Base-by-base conservation (phyloP, 2,888 invertebrate species). In the Nowickia ferox region DNA sequence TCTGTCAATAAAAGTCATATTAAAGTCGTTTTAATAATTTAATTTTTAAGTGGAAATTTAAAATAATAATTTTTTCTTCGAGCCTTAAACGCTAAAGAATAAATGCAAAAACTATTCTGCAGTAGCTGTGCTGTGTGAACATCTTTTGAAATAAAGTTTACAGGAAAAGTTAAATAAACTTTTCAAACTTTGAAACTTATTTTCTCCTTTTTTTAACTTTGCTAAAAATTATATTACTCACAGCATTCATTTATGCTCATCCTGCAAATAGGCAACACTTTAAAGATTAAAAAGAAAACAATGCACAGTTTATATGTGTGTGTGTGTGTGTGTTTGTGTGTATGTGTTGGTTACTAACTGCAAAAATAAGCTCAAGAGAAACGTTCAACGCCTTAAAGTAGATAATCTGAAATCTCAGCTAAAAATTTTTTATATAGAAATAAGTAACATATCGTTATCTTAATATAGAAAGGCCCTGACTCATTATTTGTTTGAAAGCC, bases 121-220 rank as follows among this genome's bases (percentile, higher is more conserved):
- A 40, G 5, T 2, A 51, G 9, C 48, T 72, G 10, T 51, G 13
- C 22, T 22, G 30, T 30, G 5, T 55, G 22, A 38, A 74, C 53
- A 53, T 63, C 42, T 65, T 53, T 2, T 11, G 42, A 51, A 42
- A 9, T 1, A 40, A 63, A 63, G 53, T 63, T 63, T 30, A 30
- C 19, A 51, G 38, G 46, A 53, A 75, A 75, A 63, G 17, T 75
- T 48, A 63, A 75, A 72, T 30, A 72, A 72, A 71, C 22, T 44
- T 71, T 30, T 19, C n/a, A 74, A 63, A 75, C 63, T 75, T 63
- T 63, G 11, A 5, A 13, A 30, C 0, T 30, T 38, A 5, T 30
- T 6, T 6, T 48, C 10, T 61, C 22, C 10, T 53, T 17, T 42
- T 40, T 53, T n/a, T n/a, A 51, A 46, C 42, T 42, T 6, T 19